Evolutionary conservation across 1,140 invertebrate species (phyloP), one percentile per base, ranked within the genome.

Genomic region (Galendromus occidentalis): DNA sequence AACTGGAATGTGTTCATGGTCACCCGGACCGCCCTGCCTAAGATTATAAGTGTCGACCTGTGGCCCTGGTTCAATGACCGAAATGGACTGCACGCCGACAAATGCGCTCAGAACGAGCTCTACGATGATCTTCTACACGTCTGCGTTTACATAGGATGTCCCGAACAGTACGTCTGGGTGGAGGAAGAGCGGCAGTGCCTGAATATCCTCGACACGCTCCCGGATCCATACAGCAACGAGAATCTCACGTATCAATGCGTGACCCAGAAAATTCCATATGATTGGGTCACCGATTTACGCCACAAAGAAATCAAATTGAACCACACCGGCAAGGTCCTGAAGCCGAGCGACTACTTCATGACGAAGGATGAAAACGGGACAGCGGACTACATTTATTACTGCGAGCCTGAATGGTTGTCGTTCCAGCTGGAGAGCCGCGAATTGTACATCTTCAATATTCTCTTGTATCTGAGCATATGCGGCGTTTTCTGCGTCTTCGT

Each of bases 1-100:
- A 59, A 59, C 51, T 59, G 51, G 51, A 59, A 59, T 25, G 51
- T 59, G 12, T 59, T 59, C 51, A 59, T 59, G 51, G 51, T 59
- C 1, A 59, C 51, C 14, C 51, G 51, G 51, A 59, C 51, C 2
- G 51, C 51, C 4, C 25, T 25, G 51, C 51, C 14, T 1, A 59
- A 59, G 20, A 22, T 33, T 33, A 59, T 59, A 4, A 59, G 51
- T 22, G 22, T 59, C 1, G 51, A 59, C 51, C 51, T 59, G 14
- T 59, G 51, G 51, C 51, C 51, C 14, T 59, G 51, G 51, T 33
- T 29, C 33, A 14, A 59, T 25, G 22, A 22, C 14, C 12, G 51
- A 9, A 17, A 59, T 14, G 51, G 51, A 6, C n/a, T 14, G 12
- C 25, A 59, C 22, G 20, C 25, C 22, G 51, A 33, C 14, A 59